Evolutionary conservation across 2,888 invertebrate species (phyloP), one percentile per base, ranked within the genome.

Genomic region (Chrysolina haemoptera): DNA sequence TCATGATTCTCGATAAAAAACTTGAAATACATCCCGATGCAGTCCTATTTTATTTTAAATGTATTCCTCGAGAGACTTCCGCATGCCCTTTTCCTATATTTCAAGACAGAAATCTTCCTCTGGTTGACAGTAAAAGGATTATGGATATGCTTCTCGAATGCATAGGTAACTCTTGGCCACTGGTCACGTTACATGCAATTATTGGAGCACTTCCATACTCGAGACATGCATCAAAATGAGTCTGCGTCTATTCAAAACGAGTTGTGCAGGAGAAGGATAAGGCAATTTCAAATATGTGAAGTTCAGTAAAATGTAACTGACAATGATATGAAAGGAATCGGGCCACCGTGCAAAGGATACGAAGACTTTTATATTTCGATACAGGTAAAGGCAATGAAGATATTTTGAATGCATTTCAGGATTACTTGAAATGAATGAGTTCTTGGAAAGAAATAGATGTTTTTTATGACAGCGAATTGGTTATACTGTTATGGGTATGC

Each of bases 161-260:
- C n/a, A 27, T 22, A 59, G 59, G 59, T 59, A n/a, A 59, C 59
- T n/a, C n/a, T 22, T 59, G 59, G 35, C n/a, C 59, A 59, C 35
- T n/a, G 59, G 22, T 14, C 59, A 59, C 35, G 59, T 14, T 59
- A 59, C 27, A n/a, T 6, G 35, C 27, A 22, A 35, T 59, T 35
- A 35, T 14, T 6, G 59, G 9, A n/a, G 59, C 35, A n/a, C 16
- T 59, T 16, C 22, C n/a, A n/a, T 35, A 59, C n/a, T 59, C 59
- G 22, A 27, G 59, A 22, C 27, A 1, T 59, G 59, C 22, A 27
- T 59, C 27, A 35, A 16, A 59, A 59, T 35, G 59, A 59, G 22
- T 55, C 18, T 3, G 14, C n/a, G 1, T 35, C 16, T 27, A n/a
- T n/a, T 59, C 59, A 1, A 22, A 22, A 22, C 27, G 22, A 59